Evolutionary conservation across 2,113 vertebrate species (phyloP), one percentile per base, ranked within the genome.

Genomic region (Ictalurus punctatus): DNA sequence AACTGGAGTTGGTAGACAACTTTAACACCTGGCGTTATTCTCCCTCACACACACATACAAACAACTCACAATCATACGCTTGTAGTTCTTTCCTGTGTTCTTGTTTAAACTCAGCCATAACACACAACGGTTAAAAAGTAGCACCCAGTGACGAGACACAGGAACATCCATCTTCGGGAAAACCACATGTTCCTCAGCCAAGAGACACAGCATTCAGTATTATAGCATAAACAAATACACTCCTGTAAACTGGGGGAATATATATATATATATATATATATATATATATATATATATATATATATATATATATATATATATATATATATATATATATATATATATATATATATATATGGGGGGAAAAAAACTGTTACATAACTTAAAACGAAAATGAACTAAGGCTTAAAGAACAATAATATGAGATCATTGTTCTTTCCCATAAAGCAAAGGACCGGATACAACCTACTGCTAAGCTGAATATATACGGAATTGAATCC

Each of bases 21-120:
- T 73, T 52, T 37, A 52, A 89, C 65, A 63, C 80, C 84, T 67
- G 79, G 52, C 23, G 71, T 82, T 86, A 54, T 83, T 2, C 74
- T 90, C 88, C 44, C 79, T 37, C 86, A 58, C 71, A 3, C 84
- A 61, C 63, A 52, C 23, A 86, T 37, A 74, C 85, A 89, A 56
- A 63, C 13, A 74, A 65, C 12, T 34, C 21, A 90, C 52, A 74
- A 40, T 52, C 80, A 58, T 61, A 25, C 52, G 13, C 82, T 91
- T 92, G 92, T 89, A 90, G 89, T 90, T 91, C 89, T 79, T 90
- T 90, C 63, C 89, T 90, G 89, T 91, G 92, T 92, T 92, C 78
- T 87, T 87, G 92, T 94, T 92, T 94, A 92, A 94, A 93, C 93
- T 88, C 87, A 23, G 21, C 17, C 40, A 52, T 88, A 40, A 88